Evolutionary conservation across 2,113 vertebrate species (phyloP).

Genomic region (Phaetusa simplex): DNA sequence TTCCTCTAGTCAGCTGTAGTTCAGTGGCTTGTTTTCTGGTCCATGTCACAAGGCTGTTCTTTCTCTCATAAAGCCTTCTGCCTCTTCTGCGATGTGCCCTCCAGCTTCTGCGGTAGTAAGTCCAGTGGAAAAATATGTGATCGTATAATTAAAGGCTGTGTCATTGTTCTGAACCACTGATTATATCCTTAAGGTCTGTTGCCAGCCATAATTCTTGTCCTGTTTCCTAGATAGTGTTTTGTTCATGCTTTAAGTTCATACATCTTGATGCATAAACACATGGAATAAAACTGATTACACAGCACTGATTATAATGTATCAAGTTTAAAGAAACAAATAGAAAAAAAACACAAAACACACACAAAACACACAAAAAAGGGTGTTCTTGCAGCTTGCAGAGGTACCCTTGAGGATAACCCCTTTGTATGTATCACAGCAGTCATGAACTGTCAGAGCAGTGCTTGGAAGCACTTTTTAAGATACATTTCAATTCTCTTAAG

Average conservation of each 20-base stretch:
- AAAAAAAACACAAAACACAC: background rate
- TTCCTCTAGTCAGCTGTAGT: background rate
- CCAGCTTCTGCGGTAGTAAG: background rate
- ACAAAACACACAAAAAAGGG: background rate
- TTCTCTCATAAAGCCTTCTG: background rate
- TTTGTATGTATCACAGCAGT: background rate
- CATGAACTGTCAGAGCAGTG: background rate
- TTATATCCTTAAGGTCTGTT: background rate
- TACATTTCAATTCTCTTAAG: background rate
- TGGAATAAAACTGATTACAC: background rate
- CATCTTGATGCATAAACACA: background rate
- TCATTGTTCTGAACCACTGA: conserved; percentile 22
- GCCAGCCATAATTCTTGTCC: background rate
- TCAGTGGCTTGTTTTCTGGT: background rate
- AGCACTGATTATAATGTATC: background rate
- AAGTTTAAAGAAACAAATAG: background rate
- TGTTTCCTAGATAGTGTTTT: background rate
- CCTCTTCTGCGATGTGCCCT: background rate
- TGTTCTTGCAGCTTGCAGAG: background rate
- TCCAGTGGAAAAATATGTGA: background rate
- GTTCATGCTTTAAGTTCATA: background rate
- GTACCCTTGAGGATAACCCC: background rate
- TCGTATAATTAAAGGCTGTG: background rate
- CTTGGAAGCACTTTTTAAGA: background rate
- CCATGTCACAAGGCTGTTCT: background rate